phyloP scores from a whole-genome alignment of 2,888 invertebrate genomes.

The Osedax frankpressi region DNA sequence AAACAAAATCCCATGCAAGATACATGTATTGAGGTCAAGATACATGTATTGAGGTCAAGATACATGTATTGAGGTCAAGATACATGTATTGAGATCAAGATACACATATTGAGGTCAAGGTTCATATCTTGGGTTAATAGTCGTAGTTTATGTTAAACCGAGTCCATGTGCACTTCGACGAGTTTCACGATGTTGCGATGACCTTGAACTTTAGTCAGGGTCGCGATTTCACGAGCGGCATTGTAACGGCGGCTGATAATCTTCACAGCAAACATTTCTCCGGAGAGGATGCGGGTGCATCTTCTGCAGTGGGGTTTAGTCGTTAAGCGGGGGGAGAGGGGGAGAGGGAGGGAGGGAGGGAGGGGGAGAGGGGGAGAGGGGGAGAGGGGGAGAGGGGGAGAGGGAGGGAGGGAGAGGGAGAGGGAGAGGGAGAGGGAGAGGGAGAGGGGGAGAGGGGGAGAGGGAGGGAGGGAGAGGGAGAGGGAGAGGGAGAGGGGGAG shows the following conservation, averaged over 20 bases:
- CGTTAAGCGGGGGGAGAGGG: neutral
- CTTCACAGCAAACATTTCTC: conserved; percentile 73
- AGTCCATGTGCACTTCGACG: conserved; percentile 69
- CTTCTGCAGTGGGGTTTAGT: neutral
- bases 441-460: neutral
- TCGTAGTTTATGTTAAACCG: no score
- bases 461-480: neutral
- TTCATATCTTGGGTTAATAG: no score
- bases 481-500: no score
- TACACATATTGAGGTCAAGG: no score
- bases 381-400: neutral
- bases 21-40: no score
- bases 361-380: neutral
- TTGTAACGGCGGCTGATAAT: conserved; percentile 60
- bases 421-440: neutral
- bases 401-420: neutral
- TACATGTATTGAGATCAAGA: no score
- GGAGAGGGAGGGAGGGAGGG: neutral
- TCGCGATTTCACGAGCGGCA: conserved; percentile 61
- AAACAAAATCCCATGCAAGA: no score
- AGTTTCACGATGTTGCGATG: conserved; percentile 75
- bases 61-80: no score
- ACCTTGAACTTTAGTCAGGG: conserved; percentile 70
- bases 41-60: no score
- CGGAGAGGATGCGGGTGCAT: conserved; percentile 62